Conservation (phyloP, 53 echinoderm and acorn worm species). For the Pentamera pediparva region DNA sequence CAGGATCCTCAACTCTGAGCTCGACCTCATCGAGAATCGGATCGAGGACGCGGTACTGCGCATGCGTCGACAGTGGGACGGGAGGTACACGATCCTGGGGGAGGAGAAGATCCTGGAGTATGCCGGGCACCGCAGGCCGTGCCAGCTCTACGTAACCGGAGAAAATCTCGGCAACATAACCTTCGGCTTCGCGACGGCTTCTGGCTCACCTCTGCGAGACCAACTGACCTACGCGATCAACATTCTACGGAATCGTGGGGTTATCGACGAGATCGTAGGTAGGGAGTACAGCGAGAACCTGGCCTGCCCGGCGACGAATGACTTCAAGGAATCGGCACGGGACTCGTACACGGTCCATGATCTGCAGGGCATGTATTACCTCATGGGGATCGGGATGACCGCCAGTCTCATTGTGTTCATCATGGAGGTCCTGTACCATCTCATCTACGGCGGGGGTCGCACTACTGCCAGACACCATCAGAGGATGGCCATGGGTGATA, state of each 20-base stretch:
- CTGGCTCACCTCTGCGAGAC: constrained; percentile 87
- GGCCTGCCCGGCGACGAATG: constrained; percentile 44
- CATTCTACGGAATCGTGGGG: constrained; percentile 42
- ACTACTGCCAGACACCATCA: no score
- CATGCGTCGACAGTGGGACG: constrained; percentile 72
- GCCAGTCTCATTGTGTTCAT: constrained; percentile 64
- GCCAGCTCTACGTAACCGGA: constrained; percentile 64
- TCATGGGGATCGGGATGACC: constrained; percentile 64
- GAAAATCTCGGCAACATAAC: constrained; percentile 69
- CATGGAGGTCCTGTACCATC: constrained; percentile 57
- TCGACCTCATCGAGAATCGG: constrained; percentile 57
- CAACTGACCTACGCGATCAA: constrained; percentile 73
- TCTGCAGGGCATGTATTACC: constrained; percentile 70
- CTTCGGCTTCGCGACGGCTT: constrained; percentile 70
- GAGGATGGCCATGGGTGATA: no score
- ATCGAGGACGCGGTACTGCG: constrained; percentile 68
- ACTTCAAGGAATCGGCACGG: constrained; percentile 59
- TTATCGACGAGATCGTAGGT: constrained; percentile 39
- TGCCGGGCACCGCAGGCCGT: constrained; percentile 69
- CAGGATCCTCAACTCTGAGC: constrained; percentile 54
- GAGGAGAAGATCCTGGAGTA: constrained; percentile 67
- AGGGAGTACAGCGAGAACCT: constrained; percentile 50
- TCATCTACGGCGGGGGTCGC: constrained; percentile 32
- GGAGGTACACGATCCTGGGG: constrained; percentile 70
- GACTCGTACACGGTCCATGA: constrained; percentile 79